A percentile compares a stretch with the other conserved stretches of the same genome.
Evolutionary conservation across 2,888 invertebrate genomes (phyloP).

Genomic region (Therioaphis trifolii): DNA sequence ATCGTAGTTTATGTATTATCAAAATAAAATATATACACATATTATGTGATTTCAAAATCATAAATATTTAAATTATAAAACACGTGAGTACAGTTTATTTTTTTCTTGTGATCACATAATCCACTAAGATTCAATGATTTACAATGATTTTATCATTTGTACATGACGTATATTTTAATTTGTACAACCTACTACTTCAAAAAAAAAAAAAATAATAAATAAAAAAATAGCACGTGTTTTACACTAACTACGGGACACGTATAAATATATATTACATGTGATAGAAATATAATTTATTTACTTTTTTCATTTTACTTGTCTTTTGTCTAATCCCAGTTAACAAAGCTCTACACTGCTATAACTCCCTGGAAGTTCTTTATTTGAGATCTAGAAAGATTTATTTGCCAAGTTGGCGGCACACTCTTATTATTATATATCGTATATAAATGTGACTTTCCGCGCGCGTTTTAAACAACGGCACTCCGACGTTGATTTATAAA

Average conservation of each 20-base stretch:
- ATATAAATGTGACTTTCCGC: neutral
- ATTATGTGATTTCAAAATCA: neutral
- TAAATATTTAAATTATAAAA: neutral
- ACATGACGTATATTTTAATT: no score
- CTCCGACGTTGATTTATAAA: constrained; percentile 50
- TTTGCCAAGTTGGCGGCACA: constrained; percentile 34
- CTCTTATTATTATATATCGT: constrained; percentile 24
- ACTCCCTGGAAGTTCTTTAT: constrained; percentile 28
- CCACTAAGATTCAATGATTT: neutral
- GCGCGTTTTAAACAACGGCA: constrained; percentile 24
- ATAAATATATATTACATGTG: neutral
- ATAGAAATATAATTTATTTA: constrained; percentile 19
- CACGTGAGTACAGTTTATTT: neutral
- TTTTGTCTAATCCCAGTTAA: constrained; percentile 32
- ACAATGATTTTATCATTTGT: neutral
- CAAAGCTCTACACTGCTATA: constrained; percentile 20
- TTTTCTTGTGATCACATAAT: neutral
- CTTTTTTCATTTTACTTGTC: constrained; percentile 53
- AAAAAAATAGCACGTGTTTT: neutral
- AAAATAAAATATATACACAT: no score
- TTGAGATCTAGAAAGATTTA: constrained; percentile 49
- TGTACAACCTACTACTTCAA: no score
- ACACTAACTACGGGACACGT: neutral
- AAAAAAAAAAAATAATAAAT: no score
- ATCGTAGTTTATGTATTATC: no score